Evolutionary conservation across 2,113 vertebrate genomes (phyloP), one percentile per base, ranked within the genome.

Genomic region (Oryzias woworae): DNA sequence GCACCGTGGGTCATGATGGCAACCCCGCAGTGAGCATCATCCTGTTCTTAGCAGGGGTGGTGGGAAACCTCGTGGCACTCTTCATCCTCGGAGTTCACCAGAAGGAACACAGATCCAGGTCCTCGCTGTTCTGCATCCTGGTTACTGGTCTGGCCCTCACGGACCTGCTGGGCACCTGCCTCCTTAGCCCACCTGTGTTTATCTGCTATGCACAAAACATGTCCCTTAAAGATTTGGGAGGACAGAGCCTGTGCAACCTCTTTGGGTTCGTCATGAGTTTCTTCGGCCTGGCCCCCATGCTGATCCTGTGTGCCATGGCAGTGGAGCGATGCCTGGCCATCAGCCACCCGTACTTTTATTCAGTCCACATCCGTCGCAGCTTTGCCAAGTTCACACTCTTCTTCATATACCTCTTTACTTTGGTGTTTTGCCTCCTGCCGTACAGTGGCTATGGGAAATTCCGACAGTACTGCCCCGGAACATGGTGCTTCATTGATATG

Each of bases 401-500:
- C 0, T 68, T 85, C 28, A 84, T 93, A 84, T 96, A 95, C 44
- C 20, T 88, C 31, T 93, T 95, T 71, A 92, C 92, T 6, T 53
- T 84, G 2, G 50, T 66, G 14, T 95, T 96, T 79, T 96, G 95
- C 59, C 58, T 92, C 0, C 58, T 96, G 88, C 95, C 95, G 0
- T 85, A 92, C 60, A 1, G 73, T 1, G 93, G 93, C n/a, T 82
- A 90, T 0, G 95, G 95, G 4, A 87, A 88, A 6, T 93, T 94
- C 77, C 91, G 94, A 66, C 94, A 95, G 84, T 97, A 95, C 61
- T 95, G 94, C 53, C 95, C 95, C 0, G 95, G 95, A 3, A 96
- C 94, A 0, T 97, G 95, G 95, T 96, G 95, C 65, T 97, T 94
- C 68, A 92, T 97, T 36, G 87, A 92, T 62, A 93, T 97, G 95